Evolutionary conservation across 2,888 invertebrate genomes (phyloP).

Genomic region (Adelphocoris suturalis): DNA sequence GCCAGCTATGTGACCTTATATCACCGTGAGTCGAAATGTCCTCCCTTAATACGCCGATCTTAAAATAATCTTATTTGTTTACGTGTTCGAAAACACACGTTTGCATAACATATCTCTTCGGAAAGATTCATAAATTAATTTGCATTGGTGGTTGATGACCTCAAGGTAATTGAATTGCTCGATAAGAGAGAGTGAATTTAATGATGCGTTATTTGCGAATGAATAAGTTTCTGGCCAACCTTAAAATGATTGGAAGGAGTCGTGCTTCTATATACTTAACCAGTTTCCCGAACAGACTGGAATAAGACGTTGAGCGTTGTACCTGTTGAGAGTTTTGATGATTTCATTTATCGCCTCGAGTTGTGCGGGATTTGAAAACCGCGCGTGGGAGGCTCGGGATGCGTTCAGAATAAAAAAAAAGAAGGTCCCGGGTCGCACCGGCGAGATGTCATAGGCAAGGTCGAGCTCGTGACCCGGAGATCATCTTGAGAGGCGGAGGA

Average conservation of each 20-base stretch:
- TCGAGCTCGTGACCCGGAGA: conserved; percentile 55
- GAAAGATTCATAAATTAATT: too few relatives aligned
- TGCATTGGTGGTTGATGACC: too few relatives aligned
- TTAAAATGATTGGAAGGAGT: not conserved
- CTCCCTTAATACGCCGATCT: too few relatives aligned
- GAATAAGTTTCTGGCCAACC: not conserved
- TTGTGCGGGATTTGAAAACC: not conserved
- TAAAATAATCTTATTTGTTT: too few relatives aligned
- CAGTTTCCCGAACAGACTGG: not conserved
- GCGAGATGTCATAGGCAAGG: conserved; percentile 52
- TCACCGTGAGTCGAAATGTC: too few relatives aligned
- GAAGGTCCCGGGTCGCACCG: not conserved
- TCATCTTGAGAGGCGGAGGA: conserved; percentile 43
- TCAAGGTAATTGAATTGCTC: too few relatives aligned
- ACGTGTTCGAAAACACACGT: too few relatives aligned
- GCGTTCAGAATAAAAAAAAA: not conserved
- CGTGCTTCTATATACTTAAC: not conserved
- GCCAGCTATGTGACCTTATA: too few relatives aligned
- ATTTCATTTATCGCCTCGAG: conserved; percentile 29
- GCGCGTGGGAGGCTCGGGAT: not conserved
- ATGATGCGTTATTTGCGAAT: too few relatives aligned
- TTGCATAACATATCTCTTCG: too few relatives aligned
- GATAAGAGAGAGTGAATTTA: too few relatives aligned
- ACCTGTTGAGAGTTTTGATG: conserved; percentile 52
- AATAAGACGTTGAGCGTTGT: not conserved